These are phyloP conservation scores for Lampropteryx suffumata DNA, from an alignment of 2,888 invertebrate species.

Conservation along the genomic window DNA sequence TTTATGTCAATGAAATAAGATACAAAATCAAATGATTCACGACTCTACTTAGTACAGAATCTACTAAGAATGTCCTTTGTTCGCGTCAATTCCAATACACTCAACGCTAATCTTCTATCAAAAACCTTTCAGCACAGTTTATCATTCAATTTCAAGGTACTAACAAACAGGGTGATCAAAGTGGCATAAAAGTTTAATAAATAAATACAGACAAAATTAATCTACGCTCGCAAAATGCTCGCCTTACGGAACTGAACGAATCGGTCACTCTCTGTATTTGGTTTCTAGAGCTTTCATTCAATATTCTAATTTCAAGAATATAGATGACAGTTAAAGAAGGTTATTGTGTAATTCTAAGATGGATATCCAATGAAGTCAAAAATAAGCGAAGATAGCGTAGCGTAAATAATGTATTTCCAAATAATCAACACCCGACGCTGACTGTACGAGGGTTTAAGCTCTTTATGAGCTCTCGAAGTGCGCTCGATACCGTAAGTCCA, in stretches of 20 bases:
- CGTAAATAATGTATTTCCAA: too few relatives aligned
- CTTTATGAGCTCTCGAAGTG: conserved; percentile 3
- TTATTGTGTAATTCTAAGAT: too few relatives aligned
- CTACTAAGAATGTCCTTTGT: too few relatives aligned
- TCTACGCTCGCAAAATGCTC: conserved; percentile 8
- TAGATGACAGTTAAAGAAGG: too few relatives aligned
- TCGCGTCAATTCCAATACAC: conserved; percentile 1
- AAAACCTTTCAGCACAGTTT: conserved; percentile 11
- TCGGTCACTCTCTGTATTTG: conserved; percentile 11
- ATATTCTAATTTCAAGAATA: too few relatives aligned
- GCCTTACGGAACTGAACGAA: not conserved
- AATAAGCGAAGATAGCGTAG: too few relatives aligned
- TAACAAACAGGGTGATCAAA: conserved; percentile 10
- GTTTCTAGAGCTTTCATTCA: too few relatives aligned
- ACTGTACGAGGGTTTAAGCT: conserved; percentile 6
- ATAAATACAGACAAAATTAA: conserved; percentile 5
- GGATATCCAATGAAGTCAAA: too few relatives aligned
- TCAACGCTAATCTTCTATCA: conserved; percentile 2
- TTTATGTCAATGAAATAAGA: too few relatives aligned
- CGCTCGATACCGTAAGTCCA: conserved; percentile 5
- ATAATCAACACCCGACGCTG: too few relatives aligned
- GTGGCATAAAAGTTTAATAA: conserved; percentile 12
- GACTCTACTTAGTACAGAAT: too few relatives aligned
- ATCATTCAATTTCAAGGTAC: conserved; percentile 5
- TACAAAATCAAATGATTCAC: too few relatives aligned